phyloP scores from a whole-genome alignment of 2,888 invertebrate genomes.

The Ernsta delagoae region DNA sequence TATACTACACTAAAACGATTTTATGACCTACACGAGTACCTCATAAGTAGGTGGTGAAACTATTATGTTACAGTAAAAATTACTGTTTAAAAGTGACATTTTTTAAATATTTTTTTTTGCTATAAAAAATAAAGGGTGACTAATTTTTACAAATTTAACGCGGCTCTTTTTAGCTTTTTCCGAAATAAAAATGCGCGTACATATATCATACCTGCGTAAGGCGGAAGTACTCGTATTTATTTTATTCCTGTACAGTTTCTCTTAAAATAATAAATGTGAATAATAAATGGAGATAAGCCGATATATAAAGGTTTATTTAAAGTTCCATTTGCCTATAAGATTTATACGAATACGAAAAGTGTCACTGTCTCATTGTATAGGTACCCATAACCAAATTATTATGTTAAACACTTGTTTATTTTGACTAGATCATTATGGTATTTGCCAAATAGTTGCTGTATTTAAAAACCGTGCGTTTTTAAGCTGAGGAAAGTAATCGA shows the following conservation, averaged over 20 bases:
- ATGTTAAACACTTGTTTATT: too few relatives aligned
- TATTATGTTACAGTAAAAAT: neutral
- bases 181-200: constrained; percentile 23
- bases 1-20: constrained; percentile 70
- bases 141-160: neutral
- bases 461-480: too few relatives aligned
- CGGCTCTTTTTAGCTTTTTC: constrained; percentile 5
- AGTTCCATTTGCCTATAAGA: constrained; percentile 23
- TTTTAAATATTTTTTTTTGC: too few relatives aligned
- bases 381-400: too few relatives aligned
- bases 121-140: neutral
- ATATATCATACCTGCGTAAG: constrained; percentile 30
- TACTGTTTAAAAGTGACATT: too few relatives aligned
- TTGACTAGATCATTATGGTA: too few relatives aligned
- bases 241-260: constrained; percentile 33
- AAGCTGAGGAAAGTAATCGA: too few relatives aligned
- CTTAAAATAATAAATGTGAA: constrained; percentile 37
- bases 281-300: constrained; percentile 35
- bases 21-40: constrained; percentile 63
- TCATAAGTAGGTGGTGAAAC: constrained; percentile 64
- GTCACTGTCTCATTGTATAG: neutral
- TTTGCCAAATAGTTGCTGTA: too few relatives aligned
- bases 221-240: constrained; percentile 26
- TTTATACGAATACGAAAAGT: constrained; percentile 15
- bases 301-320: constrained; percentile 27